Evolutionary conservation across 1,140 invertebrate genomes (phyloP).

Genomic region (Pteromalus puparum): DNA sequence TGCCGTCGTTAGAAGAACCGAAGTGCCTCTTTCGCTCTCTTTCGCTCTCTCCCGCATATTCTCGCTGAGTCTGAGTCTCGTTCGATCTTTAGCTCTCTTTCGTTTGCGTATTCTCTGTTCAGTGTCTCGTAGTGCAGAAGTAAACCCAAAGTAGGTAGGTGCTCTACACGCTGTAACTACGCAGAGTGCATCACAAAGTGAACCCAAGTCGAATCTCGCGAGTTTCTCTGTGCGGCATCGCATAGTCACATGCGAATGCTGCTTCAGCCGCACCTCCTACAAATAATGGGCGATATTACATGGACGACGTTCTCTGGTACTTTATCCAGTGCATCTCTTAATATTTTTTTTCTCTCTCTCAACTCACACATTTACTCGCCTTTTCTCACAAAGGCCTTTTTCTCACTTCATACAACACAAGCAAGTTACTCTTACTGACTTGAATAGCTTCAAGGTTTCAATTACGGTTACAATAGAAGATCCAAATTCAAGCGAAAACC

Average conservation of each 20-base stretch:
- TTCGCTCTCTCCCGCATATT: slow-evolving; percentile 45
- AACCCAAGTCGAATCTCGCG: slow-evolving; percentile 72
- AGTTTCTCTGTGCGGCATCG: slow-evolving; percentile 64
- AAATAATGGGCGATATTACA: slow-evolving; percentile 77
- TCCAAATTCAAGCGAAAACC: neutral
- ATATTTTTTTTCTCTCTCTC: slow-evolving; percentile 43
- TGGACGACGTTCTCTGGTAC: slow-evolving; percentile 56
- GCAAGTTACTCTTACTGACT: neutral
- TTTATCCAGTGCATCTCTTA: slow-evolving; percentile 36
- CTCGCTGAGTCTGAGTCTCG: slow-evolving; percentile 45
- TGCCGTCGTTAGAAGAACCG: slow-evolving; percentile 67
- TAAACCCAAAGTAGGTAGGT: slow-evolving; percentile 72
- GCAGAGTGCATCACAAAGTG: slow-evolving; percentile 72
- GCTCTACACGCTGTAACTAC: slow-evolving; percentile 74
- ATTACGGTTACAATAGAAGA: neutral
- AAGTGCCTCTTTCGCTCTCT: slow-evolving; percentile 59
- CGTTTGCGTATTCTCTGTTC: slow-evolving; percentile 52
- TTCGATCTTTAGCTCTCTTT: slow-evolving; percentile 33
- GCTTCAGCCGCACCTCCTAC: slow-evolving; percentile 76
- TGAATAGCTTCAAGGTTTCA: slow-evolving; percentile 14
- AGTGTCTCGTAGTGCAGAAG: slow-evolving; percentile 69
- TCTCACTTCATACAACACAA: neutral
- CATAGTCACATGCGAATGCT: slow-evolving; percentile 70
- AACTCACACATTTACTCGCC: slow-evolving; percentile 35
- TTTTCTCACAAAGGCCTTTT: slow-evolving; percentile 24